phyloP scores from a whole-genome alignment of 2,113 vertebrate species.

The Ancistrus triradiatus region DNA sequence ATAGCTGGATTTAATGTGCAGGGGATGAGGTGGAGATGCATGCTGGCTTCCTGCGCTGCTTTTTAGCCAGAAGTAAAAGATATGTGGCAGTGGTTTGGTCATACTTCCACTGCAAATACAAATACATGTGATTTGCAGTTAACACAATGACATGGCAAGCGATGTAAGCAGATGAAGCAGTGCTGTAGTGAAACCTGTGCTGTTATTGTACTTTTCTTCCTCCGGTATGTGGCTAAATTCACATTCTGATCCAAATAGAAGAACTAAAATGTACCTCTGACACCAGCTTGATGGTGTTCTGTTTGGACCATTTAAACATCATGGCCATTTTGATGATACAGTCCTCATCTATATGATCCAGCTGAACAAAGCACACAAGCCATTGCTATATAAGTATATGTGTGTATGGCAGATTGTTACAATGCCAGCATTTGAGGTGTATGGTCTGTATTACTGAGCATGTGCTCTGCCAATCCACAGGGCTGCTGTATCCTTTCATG shows the following conservation, averaged over 20 bases:
- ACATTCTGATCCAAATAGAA: too few relatives aligned
- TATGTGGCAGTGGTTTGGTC: neutral
- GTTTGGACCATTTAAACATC: conserved; percentile 73
- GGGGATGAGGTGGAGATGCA: neutral
- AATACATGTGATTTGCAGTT: too few relatives aligned
- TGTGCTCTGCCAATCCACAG: conserved; percentile 88
- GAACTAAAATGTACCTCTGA: conserved; percentile 76
- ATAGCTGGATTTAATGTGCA: too few relatives aligned
- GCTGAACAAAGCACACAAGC: conserved; percentile 70
- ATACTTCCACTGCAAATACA: neutral
- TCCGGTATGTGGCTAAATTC: too few relatives aligned
- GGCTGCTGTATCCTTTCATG: conserved; percentile 77
- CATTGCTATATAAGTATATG: too few relatives aligned
- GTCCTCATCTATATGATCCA: conserved; percentile 85
- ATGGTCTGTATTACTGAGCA: conserved; percentile 76
- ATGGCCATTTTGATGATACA: conserved; percentile 87
- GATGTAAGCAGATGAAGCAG: too few relatives aligned
- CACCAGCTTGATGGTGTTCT: conserved; percentile 71
- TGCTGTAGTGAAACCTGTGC: too few relatives aligned
- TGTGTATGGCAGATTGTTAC: too few relatives aligned
- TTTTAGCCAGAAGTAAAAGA: neutral
- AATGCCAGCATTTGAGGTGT: too few relatives aligned
- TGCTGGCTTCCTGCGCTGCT: neutral
- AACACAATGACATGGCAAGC: too few relatives aligned
- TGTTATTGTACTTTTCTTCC: too few relatives aligned